Conservation (phyloP, 2,113 vertebrate genomes). For the Megatriorchis doriae region DNA sequence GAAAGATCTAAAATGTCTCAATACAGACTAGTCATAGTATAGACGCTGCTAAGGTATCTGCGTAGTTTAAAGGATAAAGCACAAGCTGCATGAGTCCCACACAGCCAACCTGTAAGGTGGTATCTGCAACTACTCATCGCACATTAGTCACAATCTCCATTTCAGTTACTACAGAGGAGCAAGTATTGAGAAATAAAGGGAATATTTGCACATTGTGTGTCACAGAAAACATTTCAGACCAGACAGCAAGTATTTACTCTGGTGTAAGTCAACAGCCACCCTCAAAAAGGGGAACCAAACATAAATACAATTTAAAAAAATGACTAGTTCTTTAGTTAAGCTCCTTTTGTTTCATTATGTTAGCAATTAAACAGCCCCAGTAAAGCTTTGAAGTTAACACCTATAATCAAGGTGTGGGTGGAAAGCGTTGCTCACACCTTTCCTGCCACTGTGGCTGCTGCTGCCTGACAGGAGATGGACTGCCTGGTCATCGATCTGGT, state of each 20-base stretch:
- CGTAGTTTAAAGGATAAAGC: not conserved
- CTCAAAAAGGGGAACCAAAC: not conserved
- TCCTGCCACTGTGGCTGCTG: not conserved
- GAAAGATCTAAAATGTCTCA: not conserved
- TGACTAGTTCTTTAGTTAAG: not conserved
- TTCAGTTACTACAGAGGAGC: not conserved
- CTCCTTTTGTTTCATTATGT: not conserved
- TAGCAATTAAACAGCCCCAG: not conserved
- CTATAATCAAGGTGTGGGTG: not conserved
- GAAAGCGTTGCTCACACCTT: not conserved
- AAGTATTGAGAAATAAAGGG: not conserved
- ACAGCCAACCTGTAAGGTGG: not conserved
- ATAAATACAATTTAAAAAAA: not conserved
- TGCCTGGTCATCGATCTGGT: not conserved
- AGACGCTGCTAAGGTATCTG: not conserved
- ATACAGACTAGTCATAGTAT: fast-evolving
- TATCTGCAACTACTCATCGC: not conserved
- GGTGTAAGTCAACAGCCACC: not conserved
- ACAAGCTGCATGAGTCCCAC: not conserved
- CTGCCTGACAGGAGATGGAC: not conserved
- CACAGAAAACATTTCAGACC: not conserved
- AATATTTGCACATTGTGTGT: not conserved
- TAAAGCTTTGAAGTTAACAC: not conserved
- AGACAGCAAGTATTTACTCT: not conserved
- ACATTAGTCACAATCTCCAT: not conserved